Base-by-base conservation (phyloP, 2,113 vertebrate genomes). In the Channa maculata region DNA sequence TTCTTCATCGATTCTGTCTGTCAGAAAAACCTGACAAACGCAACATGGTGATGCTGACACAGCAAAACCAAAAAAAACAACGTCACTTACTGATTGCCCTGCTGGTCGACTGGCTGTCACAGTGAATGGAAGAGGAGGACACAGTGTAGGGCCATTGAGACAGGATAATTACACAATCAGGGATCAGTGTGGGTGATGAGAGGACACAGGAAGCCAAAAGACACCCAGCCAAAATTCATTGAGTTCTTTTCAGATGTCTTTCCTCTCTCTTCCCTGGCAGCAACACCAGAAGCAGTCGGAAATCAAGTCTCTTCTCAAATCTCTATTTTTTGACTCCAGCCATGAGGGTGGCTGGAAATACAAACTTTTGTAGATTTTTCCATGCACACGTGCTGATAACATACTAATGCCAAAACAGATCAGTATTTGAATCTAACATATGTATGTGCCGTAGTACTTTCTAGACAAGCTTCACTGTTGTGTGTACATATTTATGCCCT, bases 161-260 rank as follows among this genome's bases (percentile, higher is more conserved):
- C 62, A 54, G 45, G 37, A 79, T 67, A 75, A 75, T 86, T 58
- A 86, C 70, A 80, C 75, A 75, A 70, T 24, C 62, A 43, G 48
- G 37, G 67, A 63, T 64, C 51, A 24, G 71, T 43, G 58, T 49
- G 77, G 68, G 50, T 64, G 79, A 73, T 41, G 13, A 81, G 69
- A 73, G 54, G 75, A 77, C 65, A 82, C 48, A 69, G 45, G 75
- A 74, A 79, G 77, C 57, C 34, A 55, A 43, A 43, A 49, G 59
- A 77, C 38, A 53, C 68, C 33, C 53, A 24, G 43, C 69, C 65
- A 49, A 64, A 69, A 71, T 75, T 74, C 64, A 64, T 60, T 75
- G 68, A 61, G 39, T n/a, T 72, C 50, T 38, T 45, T 75, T 75
- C 57, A 60, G 50, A 50, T 80, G 39, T 54, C 7, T 53, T 39